Evolutionary conservation across 2,113 vertebrate species (phyloP).

Genomic region (Actenoides hombroni): DNA sequence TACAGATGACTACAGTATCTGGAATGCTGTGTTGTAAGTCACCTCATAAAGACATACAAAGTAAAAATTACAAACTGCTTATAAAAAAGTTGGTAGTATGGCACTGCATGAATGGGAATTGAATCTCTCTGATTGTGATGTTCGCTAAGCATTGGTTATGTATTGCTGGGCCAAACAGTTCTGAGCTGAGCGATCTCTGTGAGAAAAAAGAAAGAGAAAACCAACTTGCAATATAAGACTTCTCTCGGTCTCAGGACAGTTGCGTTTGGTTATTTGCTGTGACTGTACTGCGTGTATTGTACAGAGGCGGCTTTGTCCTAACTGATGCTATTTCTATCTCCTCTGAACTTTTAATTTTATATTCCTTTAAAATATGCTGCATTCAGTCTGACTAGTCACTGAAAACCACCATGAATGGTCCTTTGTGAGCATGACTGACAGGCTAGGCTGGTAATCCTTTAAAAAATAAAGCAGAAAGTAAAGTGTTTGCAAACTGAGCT

Average conservation of each 20-base stretch:
- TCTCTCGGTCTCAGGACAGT: rapidly evolving
- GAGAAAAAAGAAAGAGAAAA: background rate
- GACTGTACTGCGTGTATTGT: background rate
- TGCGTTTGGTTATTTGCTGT: background rate
- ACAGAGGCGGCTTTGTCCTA: background rate
- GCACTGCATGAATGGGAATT: background rate
- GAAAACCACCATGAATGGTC: background rate
- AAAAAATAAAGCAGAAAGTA: slow-evolving; percentile 36
- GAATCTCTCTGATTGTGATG: background rate
- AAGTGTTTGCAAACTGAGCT: slow-evolving; percentile 33
- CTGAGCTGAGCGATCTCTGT: background rate
- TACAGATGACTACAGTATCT: background rate
- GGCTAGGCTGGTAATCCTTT: background rate
- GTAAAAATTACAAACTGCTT: background rate
- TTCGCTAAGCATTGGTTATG: background rate
- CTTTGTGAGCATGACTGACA: slow-evolving; percentile 14
- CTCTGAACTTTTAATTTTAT: slow-evolving; percentile 12
- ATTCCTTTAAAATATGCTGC: background rate
- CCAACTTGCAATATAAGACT: background rate
- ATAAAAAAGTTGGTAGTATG: background rate
- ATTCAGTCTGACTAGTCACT: background rate
- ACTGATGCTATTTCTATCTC: background rate
- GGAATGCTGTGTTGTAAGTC: background rate
- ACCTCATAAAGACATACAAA: background rate
- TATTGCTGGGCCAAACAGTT: background rate